A percentile compares a stretch with the other conserved stretches of the same genome.
These are phyloP conservation scores for Heliopora coerulea DNA, from an alignment of 92 coral and sea anemone genomes.

Conservation along the genomic window DNA sequence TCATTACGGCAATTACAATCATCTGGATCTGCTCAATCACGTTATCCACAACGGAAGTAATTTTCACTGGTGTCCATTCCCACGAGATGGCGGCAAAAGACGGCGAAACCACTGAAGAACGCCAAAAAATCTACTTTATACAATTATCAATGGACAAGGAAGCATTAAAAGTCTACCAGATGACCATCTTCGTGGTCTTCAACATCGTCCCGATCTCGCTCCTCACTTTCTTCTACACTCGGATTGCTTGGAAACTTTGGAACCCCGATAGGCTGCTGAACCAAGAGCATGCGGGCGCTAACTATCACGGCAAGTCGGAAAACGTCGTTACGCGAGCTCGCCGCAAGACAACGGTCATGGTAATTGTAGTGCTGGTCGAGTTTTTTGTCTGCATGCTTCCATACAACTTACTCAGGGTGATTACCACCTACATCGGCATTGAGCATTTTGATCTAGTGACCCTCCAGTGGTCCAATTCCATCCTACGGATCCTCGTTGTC, in stretches of 20 bases:
- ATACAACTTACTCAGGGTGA: conserved; percentile 52
- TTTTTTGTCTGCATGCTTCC: conserved; percentile 81
- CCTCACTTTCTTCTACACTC: conserved; percentile 57
- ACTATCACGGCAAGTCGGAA: neutral
- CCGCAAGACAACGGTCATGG: conserved; percentile 89
- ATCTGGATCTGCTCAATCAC: conserved; percentile 72
- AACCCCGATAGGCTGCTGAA: conserved; percentile 51
- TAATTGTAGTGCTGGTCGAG: conserved; percentile 66
- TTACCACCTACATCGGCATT: conserved; percentile 11
- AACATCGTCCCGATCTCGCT: conserved; percentile 69
- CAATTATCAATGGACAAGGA: conserved; percentile 20
- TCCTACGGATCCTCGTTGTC: conserved; percentile 53
- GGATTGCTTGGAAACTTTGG: conserved; percentile 62
- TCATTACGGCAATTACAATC: conserved; percentile 38
- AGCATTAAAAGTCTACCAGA: conserved; percentile 47
- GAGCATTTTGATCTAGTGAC: conserved; percentile 6
- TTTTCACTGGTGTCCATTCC: conserved; percentile 29
- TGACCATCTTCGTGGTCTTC: conserved; percentile 57
- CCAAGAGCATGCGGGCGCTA: conserved; percentile 15
- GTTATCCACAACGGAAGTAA: conserved; percentile 60
- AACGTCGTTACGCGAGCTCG: conserved; percentile 36
- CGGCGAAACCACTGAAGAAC: conserved; percentile 43
- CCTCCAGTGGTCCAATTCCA: neutral
- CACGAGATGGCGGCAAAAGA: conserved; percentile 17
- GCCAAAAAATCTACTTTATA: conserved; percentile 49